These are phyloP conservation scores for Atethmia centrago DNA, from an alignment of 2,888 invertebrate genomes.

Conservation along the genomic window DNA sequence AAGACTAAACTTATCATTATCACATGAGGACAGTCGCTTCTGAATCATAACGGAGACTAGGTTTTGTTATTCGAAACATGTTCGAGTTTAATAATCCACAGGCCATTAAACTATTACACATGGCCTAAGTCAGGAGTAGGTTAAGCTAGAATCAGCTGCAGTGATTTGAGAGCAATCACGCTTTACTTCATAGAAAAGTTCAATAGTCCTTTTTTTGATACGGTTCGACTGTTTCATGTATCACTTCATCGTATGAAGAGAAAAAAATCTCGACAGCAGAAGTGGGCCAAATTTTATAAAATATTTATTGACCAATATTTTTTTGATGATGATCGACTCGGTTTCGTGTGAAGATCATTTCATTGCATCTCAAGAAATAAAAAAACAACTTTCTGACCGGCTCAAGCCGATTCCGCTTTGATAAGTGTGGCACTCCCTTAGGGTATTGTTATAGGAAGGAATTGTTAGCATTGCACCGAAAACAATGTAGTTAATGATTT, in stretches of 20 bases:
- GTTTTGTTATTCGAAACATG: background rate
- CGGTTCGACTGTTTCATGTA: background rate
- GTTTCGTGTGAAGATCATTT: background rate
- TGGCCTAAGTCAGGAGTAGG: background rate
- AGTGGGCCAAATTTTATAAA: no score
- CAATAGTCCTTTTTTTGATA: no score
- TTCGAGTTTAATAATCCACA: no score
- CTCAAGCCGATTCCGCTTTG: background rate
- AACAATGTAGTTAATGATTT: background rate
- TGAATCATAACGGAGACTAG: background rate
- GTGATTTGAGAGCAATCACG: background rate
- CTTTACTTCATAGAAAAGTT: no score
- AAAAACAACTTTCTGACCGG: background rate
- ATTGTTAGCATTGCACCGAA: background rate
- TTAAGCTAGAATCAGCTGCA: background rate
- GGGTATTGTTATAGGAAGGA: background rate
- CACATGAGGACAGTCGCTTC: background rate
- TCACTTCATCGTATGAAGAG: no score
- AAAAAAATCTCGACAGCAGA: no score
- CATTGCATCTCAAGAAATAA: background rate
- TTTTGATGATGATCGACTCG: background rate
- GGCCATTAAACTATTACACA: no score
- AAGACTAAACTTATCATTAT: background rate
- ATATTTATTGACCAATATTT: background rate
- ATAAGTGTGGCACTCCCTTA: background rate